Base-by-base conservation (phyloP, 1,140 invertebrate genomes). In the Diprion similis region DNA sequence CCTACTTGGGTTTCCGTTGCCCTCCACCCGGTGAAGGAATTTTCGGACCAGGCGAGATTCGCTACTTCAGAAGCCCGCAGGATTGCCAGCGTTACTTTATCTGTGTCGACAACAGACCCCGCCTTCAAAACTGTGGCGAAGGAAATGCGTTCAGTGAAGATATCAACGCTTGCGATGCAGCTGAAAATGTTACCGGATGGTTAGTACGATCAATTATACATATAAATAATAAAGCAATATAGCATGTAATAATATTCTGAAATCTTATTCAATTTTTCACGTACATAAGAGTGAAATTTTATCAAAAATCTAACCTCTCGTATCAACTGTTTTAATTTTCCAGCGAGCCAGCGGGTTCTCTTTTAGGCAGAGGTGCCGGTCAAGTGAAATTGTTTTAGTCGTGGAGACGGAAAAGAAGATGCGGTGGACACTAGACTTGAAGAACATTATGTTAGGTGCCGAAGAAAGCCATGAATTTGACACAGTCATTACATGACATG, bases 61-160 rank as follows among this genome's bases (percentile, higher is more conserved):
- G 88, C 72, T 91, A 89, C 71, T 92, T 90, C 81, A 89, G 88
- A 75, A 91, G 91, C 72, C 89, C 90, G 0, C 79, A 73, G 1
- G 93, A 96, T 78, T 97, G 95, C 83, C 92, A 95, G 78, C 92
- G 91, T 78, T 97, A 95, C 82, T 97, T 93, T 83, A 88, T 96
- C 4, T 97, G 96, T 81, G 90, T 96, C 0, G 92, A 94, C 64
- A 90, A 90, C 37, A 91, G 91, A 75, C 95, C 95, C 0, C 84
- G 93, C 66, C 83, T 93, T 45, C 91, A 93, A 71, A 91, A 91
- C 66, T 97, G 96, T 80, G 94, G 93, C 10, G 91, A 93, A 75
- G 94, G 94, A 76, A 90, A 91, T 24, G 95, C 94, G 6, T 97
- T 94, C 85, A 96, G 96, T 76, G 94, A 95, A 19, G 82, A 92